Evolutionary conservation across 2,113 vertebrate species (phyloP).

Genomic region (Hepsetus odoe): DNA sequence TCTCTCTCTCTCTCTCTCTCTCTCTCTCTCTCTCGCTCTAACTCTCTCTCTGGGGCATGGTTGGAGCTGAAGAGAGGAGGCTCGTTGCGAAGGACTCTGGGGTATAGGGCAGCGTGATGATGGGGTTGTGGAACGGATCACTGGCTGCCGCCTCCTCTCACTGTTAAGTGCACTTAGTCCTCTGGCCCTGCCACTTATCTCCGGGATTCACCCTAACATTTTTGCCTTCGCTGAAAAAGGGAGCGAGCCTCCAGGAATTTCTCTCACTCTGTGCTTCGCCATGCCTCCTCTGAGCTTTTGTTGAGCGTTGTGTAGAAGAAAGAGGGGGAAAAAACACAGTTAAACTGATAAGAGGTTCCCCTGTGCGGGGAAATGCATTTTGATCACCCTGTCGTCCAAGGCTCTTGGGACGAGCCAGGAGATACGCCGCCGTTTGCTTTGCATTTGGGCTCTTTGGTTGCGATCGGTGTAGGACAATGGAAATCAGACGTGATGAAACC

Average conservation of each 20-base stretch:
- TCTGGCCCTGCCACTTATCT: slow-evolving; percentile 56
- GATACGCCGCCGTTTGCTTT: neutral
- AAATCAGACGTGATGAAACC: neutral
- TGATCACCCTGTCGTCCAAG: neutral
- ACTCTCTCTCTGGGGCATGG: no score
- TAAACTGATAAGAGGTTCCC: neutral
- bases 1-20: no score
- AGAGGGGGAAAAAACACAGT: neutral
- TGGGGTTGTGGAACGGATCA: slow-evolving; percentile 60
- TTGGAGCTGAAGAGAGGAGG: slow-evolving; percentile 13
- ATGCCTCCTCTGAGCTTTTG: slow-evolving; percentile 3
- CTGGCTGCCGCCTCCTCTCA: slow-evolving; percentile 50
- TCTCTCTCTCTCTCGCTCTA: no score
- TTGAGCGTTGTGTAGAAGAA: neutral
- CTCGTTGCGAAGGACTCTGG: slow-evolving; percentile 35
- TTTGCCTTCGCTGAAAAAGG: slow-evolving; percentile 10
- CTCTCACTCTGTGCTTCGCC: neutral
- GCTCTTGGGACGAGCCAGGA: no score
- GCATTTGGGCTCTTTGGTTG: neutral
- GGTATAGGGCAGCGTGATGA: slow-evolving; percentile 59
- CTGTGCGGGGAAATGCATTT: neutral
- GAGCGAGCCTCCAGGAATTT: slow-evolving; percentile 29
- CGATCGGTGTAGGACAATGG: no score
- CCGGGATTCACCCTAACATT: slow-evolving; percentile 56
- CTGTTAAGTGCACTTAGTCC: slow-evolving; percentile 72